phyloP scores from a whole-genome alignment of 1,140 invertebrate genomes.

The Musca domestica region DNA sequence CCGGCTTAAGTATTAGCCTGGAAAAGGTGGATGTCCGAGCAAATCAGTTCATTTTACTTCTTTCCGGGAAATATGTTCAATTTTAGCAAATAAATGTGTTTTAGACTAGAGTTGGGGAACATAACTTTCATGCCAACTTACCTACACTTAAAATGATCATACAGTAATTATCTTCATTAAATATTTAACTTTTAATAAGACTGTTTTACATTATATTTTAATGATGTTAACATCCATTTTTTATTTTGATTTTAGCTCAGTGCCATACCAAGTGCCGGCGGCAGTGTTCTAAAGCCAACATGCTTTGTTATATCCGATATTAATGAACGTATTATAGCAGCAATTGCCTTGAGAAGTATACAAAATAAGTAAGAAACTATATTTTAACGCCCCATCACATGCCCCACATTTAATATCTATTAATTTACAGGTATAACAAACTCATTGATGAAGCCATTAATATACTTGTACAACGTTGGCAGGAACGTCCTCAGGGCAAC shows the following conservation, averaged over 20 bases:
- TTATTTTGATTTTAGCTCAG: slow-evolving; percentile 34
- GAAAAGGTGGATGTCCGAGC: too few species aligned
- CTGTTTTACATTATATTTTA: background rate
- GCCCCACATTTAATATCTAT: too few species aligned
- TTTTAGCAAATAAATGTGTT: too few species aligned
- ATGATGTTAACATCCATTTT: background rate
- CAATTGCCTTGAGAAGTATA: slow-evolving; percentile 57
- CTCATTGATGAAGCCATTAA: slow-evolving; percentile 58
- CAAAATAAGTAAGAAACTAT: slow-evolving; percentile 34
- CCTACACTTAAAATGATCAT: too few species aligned
- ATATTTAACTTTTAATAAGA: background rate
- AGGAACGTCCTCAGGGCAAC: slow-evolving; percentile 55
- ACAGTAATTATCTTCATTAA: too few species aligned
- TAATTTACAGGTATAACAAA: slow-evolving; percentile 28
- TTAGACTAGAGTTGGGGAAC: too few species aligned
- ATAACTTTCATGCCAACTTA: too few species aligned
- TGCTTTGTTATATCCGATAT: slow-evolving; percentile 68
- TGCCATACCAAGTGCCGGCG: slow-evolving; percentile 59
- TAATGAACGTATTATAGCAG: slow-evolving; percentile 75
- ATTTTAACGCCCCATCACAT: too few species aligned
- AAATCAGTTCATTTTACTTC: too few species aligned
- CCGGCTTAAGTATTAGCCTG: too few species aligned
- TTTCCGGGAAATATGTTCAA: too few species aligned
- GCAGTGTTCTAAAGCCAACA: slow-evolving; percentile 61
- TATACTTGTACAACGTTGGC: slow-evolving; percentile 57